Base-by-base conservation (phyloP, 2,888 invertebrate species). In the Drosophila birchii region DNA sequence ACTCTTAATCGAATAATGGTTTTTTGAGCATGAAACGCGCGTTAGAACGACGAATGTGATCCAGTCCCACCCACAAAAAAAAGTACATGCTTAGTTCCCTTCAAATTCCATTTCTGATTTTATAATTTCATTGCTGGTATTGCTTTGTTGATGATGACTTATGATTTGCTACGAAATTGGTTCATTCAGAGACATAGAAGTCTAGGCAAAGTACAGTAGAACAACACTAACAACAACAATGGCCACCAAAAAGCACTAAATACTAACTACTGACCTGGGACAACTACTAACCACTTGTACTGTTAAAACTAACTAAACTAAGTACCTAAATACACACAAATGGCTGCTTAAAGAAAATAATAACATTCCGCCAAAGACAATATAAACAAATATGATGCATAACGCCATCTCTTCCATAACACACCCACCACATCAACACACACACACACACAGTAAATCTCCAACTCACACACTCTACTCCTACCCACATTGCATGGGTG, bases 401-500 rank as follows among this genome's bases (percentile, higher is more conserved):
- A 45, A 26, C 26, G n/a, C n/a, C 26, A 26, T 26, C 16, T 51
- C 18, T 44, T 57, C 47, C 73, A 72, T 64, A 53, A 49, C 29
- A 59, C 38, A 51, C 29, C 54, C 43, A 44, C 45, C n/a, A 47
- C 47, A 60, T 47, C 18, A n/a, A 41, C 26, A 34, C 61, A 29
- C 39, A 8, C 56, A 20, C 18, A 3, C 54, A 26, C 45, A 3
- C 54, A 26, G 43, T 49, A 23, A 43, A 29, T 29, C 26, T 26
- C 26, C 53, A 41, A 57, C 57, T 47, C 47, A 53, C 49, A 26
- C 26, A 49, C 49, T 34, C 34, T 18, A 61, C 45, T 58, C 44
- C 26, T 53, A 44, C 16, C 76, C 53, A 60, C 45, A 61, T 45
- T 69, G 84, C 78, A 78, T 86, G 79, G 64, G 53, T 54, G 61